These are phyloP conservation scores for Acrossocheilus fasciatus DNA, from an alignment of 2,797 vertebrate genomes.

Conservation along the genomic window DNA sequence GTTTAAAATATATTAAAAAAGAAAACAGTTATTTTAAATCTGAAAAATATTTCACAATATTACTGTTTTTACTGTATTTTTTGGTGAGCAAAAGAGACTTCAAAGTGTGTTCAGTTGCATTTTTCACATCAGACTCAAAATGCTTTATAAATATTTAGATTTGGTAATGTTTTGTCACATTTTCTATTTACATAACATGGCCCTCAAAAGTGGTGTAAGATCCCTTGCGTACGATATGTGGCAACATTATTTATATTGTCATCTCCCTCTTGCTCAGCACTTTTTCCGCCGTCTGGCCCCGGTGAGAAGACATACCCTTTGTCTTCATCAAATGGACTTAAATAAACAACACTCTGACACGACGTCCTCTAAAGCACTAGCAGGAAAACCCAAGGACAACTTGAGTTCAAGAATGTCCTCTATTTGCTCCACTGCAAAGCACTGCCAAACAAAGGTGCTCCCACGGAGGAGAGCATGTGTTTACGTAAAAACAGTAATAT, in stretches of 20 bases:
- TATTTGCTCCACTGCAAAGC: constrained; percentile 72
- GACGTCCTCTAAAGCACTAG: background rate
- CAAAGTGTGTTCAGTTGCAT: background rate
- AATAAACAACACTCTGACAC: constrained; percentile 62
- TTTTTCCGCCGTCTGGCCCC: constrained; percentile 46
- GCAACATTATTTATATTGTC: constrained; percentile 6
- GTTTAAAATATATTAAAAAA: background rate
- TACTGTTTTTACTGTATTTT: background rate
- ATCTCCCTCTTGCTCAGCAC: constrained; percentile 66
- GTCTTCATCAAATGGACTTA: constrained; percentile 67
- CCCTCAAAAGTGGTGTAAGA: background rate
- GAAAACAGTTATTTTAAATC: background rate
- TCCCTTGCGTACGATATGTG: background rate
- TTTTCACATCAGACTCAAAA: background rate
- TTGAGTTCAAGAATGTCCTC: constrained; percentile 73
- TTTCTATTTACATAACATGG: background rate
- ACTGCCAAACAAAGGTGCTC: constrained; percentile 73
- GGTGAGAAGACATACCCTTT: constrained; percentile 56
- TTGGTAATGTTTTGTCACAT: background rate
- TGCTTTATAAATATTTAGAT: background rate
- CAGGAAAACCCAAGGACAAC: constrained; percentile 51
- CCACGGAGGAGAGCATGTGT: constrained; percentile 68
- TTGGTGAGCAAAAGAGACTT: background rate
- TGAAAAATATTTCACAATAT: background rate
- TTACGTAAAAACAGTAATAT: constrained; percentile 60